A percentile compares a stretch with the other conserved stretches of the same genome.
Evolutionary conservation across 1,140 invertebrate genomes (phyloP).

Genomic region (Nasonia vitripennis): DNA sequence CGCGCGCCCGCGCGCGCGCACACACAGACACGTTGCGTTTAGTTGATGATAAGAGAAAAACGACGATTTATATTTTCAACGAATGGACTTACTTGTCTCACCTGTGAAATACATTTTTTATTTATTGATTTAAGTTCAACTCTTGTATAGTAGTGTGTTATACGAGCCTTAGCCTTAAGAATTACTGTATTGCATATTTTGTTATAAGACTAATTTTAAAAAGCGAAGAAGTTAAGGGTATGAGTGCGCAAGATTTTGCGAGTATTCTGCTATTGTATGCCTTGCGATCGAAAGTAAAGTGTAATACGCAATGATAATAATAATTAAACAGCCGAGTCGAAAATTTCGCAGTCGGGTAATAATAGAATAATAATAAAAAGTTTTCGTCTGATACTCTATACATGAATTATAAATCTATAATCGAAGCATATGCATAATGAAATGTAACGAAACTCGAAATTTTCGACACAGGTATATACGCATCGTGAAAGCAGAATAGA

Average conservation of each 20-base stretch:
- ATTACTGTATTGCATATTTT: not conserved
- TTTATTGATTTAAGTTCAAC: conserved; percentile 48
- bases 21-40: not conserved
- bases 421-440: no score
- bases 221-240: not conserved
- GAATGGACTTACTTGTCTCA: conserved; percentile 35
- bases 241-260: not conserved
- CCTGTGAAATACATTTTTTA: conserved; percentile 54
- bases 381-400: no score
- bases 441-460: not conserved
- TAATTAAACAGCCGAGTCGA: conserved; percentile 3
- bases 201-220: not conserved
- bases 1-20: no score
- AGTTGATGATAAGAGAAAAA: not conserved
- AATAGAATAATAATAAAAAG: no score
- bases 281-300: conserved; percentile 17
- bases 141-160: conserved; percentile 33
- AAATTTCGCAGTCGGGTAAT: not conserved
- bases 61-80: conserved; percentile 5
- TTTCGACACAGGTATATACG: conserved; percentile 14
- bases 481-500: not conserved
- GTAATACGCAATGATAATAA: not conserved
- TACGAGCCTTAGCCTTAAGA: conserved; percentile 13
- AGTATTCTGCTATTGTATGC: not conserved
- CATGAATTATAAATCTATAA: no score